Conservation (phyloP, 2,797 vertebrate genomes). For the Lophius americanus region DNA sequence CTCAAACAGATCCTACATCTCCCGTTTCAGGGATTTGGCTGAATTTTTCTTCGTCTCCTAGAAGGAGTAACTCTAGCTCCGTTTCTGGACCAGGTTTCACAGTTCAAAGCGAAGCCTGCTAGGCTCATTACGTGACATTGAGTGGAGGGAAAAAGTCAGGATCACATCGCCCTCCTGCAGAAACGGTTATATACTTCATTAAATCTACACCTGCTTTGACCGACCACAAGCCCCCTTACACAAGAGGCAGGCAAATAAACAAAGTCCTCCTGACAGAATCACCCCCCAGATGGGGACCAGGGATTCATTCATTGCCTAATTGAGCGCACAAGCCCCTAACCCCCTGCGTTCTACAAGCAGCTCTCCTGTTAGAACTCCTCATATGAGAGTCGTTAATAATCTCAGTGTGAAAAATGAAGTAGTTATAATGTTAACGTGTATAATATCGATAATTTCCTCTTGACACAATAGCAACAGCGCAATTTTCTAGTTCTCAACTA, state of each 20-base stretch:
- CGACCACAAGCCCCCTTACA: conserved; percentile 41
- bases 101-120: neutral
- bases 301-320: conserved; percentile 28
- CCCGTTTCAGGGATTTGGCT: too few relatives aligned
- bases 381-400: too few relatives aligned
- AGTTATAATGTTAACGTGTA: too few relatives aligned
- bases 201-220: conserved; percentile 1
- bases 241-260: conserved; percentile 36
- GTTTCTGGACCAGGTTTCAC: conserved; percentile 18
- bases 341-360: too few relatives aligned
- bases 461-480: too few relatives aligned
- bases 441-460: too few relatives aligned
- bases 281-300: conserved; percentile 15
- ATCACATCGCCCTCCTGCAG: conserved; percentile 21
- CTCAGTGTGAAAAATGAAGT: too few relatives aligned
- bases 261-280: conserved; percentile 50
- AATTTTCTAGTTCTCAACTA: conserved; percentile 34
- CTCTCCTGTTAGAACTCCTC: too few relatives aligned
- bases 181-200: conserved; percentile 8
- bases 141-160: conserved; percentile 18
- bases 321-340: conserved; percentile 26
- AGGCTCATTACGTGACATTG: conserved; percentile 1
- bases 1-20: too few relatives aligned
- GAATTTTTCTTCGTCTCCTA: neutral
- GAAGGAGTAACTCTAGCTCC: neutral